A percentile compares a stretch with the other conserved stretches of the same genome.
phyloP scores from a whole-genome alignment of 2,888 invertebrate species.

The Apamea anceps region DNA sequence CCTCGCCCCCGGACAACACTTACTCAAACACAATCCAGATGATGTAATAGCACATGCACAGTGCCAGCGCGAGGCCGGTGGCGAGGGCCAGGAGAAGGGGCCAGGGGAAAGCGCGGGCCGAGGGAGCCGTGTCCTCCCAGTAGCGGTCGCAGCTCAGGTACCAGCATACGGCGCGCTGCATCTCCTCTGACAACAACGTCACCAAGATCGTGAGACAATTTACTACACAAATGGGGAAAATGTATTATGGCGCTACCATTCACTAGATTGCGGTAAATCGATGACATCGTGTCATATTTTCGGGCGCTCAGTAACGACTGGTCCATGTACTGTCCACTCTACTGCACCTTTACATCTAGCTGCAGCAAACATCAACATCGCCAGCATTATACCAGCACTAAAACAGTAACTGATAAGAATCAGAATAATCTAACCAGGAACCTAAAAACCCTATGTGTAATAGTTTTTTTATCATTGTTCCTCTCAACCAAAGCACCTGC shows the following conservation, averaged over 20 bases:
- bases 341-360: background rate
- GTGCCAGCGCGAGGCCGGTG: constrained; percentile 94
- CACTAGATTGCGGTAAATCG: background rate
- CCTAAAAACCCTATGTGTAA: no score
- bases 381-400: background rate
- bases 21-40: constrained; percentile 98
- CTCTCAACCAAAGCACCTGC: no score
- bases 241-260: background rate
- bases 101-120: constrained; percentile 95
- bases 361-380: background rate
- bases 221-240: background rate
- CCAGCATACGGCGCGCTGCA: constrained; percentile 97
- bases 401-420: background rate
- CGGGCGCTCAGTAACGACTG: background rate
- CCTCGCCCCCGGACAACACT: constrained; percentile 80
- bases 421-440: background rate
- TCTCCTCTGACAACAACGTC: constrained; percentile 91
- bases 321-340: background rate
- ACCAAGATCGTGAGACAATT: background rate
- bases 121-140: constrained; percentile 95
- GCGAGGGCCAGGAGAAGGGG: constrained; percentile 94
- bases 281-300: constrained; percentile 1
- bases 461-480: no score
- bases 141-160: constrained; percentile 97
- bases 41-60: constrained; percentile 97